Evolutionary conservation across 2,797 vertebrate species (phyloP), one percentile per base, ranked within the genome.

Genomic region (Mormyrus proboscirostris): DNA sequence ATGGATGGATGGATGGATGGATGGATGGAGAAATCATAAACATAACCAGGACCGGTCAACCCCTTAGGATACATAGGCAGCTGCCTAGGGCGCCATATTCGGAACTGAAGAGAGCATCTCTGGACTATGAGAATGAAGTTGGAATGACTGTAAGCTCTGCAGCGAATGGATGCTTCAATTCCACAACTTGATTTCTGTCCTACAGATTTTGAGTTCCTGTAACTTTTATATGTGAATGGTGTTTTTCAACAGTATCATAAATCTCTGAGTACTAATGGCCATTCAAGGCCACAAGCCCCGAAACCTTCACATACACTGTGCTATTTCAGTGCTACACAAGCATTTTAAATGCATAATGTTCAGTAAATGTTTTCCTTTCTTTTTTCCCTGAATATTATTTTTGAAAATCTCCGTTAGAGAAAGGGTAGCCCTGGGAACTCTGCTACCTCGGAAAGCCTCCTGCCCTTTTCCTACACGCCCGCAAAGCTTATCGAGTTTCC

Each of bases 401-500:
- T 69, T 89, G 49, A 59, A 62, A 33, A 41, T 55, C 86, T 55
- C 47, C 2, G 41, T 3, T 33, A n/a, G 89, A 25, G 62, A 83
- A 49, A 53, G 38, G 51, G 22, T 14, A 87, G 65, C 25, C 14
- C 51, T 65, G 3, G 12, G 33, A 25, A 51, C 38, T 62, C 47
- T 19, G 51, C 73, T 44, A 47, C 57, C 73, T 73, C 14, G 9
- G 22, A n/a, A 47, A 59, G n/a, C 57, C 62, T 55, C 55, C 22
- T 89, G 88, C 55, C 89, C 89, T 90, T 91, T 85, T 89, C 49
- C 84, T 90, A 87, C 89, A 65, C 59, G 59, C 87, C 65, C 89
- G 87, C 85, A 2, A 89, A 89, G 89, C 65, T 89, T 90, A 90
- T 89, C 79, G 89, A 88, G 85, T 89, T 90, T 92, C 79, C 57